Percentiles rank a stretch among this genome's conserved stretches.
Conservation (phyloP, 2,797 vertebrate genomes). For the Iguana delicatissima region DNA sequence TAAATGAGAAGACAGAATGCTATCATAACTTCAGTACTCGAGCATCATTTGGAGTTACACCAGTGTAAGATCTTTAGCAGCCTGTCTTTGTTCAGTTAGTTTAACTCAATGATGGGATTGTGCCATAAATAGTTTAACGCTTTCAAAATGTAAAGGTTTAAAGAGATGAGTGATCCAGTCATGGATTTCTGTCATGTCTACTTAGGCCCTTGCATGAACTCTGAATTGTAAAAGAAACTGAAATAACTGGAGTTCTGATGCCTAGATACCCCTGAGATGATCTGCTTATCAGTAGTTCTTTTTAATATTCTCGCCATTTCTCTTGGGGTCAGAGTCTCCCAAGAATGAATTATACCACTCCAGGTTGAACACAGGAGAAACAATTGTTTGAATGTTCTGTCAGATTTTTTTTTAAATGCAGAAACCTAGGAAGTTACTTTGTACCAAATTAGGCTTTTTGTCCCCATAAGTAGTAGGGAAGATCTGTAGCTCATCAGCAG, state of each 20-base stretch:
- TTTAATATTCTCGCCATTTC: background rate
- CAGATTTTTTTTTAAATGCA: background rate
- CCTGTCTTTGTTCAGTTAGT: background rate
- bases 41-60: background rate
- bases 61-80: background rate
- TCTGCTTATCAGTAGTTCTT: background rate
- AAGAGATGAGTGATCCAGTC: background rate
- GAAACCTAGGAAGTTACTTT: background rate
- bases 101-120: background rate
- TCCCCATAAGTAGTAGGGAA: background rate
- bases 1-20: background rate
- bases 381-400: background rate
- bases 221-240: background rate
- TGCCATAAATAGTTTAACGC: background rate
- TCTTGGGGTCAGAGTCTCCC: background rate
- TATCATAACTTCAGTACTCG: background rate
- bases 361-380: background rate
- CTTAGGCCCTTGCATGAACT: background rate
- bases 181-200: background rate
- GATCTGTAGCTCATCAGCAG: background rate
- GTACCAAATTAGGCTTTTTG: background rate
- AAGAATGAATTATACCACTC: background rate
- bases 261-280: background rate
- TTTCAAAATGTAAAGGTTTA: background rate
- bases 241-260: background rate